These are phyloP conservation scores for Siphlonurus alternatus DNA, from an alignment of 2,888 invertebrate genomes.

Conservation along the genomic window DNA sequence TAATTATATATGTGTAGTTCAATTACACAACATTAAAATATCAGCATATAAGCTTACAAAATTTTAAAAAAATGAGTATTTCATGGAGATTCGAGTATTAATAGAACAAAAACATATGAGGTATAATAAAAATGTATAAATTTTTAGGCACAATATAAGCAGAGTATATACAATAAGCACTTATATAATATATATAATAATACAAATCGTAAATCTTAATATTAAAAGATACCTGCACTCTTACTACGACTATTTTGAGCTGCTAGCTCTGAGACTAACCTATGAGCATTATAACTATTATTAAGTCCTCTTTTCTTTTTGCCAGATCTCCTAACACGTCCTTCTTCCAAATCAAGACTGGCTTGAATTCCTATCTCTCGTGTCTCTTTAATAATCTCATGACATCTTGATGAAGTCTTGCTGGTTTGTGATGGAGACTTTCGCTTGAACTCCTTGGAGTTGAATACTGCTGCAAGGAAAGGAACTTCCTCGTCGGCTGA, in stretches of 20 bases:
- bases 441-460: neutral
- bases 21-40: no score
- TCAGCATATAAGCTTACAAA: no score
- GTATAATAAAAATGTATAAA: no score
- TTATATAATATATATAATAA: no score
- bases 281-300: constrained; percentile 1
- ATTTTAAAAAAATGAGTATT: no score
- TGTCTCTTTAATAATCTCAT: neutral
- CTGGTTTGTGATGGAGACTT: neutral
- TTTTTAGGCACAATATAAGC: no score
- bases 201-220: no score
- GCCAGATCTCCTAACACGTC: neutral
- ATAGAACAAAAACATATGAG: no score
- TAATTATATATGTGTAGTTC: no score
- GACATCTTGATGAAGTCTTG: neutral
- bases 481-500: neutral
- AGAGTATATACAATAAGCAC: no score
- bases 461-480: neutral
- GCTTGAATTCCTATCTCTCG: neutral
- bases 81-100: no score
- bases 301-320: neutral
- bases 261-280: neutral
- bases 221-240: neutral
- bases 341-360: neutral
- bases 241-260: neutral